Conservation (phyloP, 1,140 invertebrate genomes). For the Drosophila albomicans region DNA sequence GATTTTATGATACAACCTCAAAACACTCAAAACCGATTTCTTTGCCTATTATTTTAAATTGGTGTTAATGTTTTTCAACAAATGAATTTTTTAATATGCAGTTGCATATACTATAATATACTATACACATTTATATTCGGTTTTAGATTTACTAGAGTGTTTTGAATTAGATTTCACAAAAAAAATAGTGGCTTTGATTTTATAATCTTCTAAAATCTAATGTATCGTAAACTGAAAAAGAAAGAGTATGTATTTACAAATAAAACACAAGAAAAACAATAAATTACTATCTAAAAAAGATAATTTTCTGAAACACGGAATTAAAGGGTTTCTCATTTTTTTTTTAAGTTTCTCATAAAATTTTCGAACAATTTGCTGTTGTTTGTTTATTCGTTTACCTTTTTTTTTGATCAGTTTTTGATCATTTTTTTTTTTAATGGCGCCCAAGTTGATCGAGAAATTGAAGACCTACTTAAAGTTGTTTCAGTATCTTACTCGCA, state of each 20-base stretch:
- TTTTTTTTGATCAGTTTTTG: neutral
- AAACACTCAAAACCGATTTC: no score
- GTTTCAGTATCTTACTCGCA: conserved; percentile 5
- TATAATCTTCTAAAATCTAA: conserved; percentile 61
- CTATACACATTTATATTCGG: no score
- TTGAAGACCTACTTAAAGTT: conserved; percentile 52
- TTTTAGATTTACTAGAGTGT: neutral
- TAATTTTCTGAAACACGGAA: conserved; percentile 9
- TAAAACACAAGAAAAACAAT: conserved; percentile 28
- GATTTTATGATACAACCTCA: no score
- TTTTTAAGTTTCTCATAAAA: neutral
- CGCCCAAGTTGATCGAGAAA: conserved; percentile 50
- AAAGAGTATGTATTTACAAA: conserved; percentile 53
- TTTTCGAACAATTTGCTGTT: neutral
- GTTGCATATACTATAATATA: no score
- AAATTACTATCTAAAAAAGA: conserved; percentile 24
- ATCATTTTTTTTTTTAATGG: conserved; percentile 30
- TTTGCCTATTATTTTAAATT: no score
- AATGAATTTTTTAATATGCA: no score
- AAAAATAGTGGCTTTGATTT: conserved; percentile 30
- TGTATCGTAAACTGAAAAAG: conserved; percentile 63
- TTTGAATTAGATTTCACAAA: neutral
- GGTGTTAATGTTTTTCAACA: no score
- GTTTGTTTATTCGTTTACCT: neutral
- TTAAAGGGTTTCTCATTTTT: conserved; percentile 17